These are phyloP conservation scores for Lacanobia wlatinum DNA, from an alignment of 2,888 invertebrate species.

Conservation along the genomic window DNA sequence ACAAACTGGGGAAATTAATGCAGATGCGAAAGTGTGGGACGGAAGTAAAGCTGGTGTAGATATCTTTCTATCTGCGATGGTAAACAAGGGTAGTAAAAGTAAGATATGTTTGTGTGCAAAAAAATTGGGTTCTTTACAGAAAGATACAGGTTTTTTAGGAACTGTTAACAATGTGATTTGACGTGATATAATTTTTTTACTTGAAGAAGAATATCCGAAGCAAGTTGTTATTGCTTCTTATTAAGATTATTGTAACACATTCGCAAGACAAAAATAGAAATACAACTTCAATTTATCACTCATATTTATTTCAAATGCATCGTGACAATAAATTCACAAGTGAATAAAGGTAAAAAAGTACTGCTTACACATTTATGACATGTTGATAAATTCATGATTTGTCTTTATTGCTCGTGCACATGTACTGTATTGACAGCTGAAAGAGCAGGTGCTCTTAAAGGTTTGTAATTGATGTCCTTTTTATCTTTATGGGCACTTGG, in stretches of 20 bases:
- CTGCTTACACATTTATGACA: slow-evolving; percentile 36
- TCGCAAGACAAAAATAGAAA: slow-evolving; percentile 10
- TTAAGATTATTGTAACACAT: background rate
- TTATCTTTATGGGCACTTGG: slow-evolving; percentile 31
- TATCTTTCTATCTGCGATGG: slow-evolving; percentile 1
- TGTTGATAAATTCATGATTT: slow-evolving; percentile 41
- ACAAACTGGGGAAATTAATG: slow-evolving; percentile 55
- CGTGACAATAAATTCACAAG: slow-evolving; percentile 31
- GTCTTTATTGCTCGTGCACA: slow-evolving; percentile 38
- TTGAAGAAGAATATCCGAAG: background rate
- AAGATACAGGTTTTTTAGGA: background rate
- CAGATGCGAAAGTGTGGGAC: slow-evolving; percentile 47
- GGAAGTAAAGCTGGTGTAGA: slow-evolving; percentile 18
- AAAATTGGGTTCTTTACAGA: slow-evolving; percentile 8
- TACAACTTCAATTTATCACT: slow-evolving; percentile 24
- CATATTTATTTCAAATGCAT: slow-evolving; percentile 26
- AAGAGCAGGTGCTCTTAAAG: slow-evolving; percentile 56
- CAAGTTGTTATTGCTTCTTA: background rate
- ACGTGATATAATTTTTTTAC: no score
- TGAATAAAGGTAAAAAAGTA: slow-evolving; percentile 45
- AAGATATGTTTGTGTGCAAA: slow-evolving; percentile 14
- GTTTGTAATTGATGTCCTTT: slow-evolving; percentile 38
- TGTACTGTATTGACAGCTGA: slow-evolving; percentile 45
- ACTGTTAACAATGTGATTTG: background rate
- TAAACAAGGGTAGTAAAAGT: background rate